Conservation (phyloP, 2,113 vertebrate genomes). For the Brienomyrus brachyistius region DNA sequence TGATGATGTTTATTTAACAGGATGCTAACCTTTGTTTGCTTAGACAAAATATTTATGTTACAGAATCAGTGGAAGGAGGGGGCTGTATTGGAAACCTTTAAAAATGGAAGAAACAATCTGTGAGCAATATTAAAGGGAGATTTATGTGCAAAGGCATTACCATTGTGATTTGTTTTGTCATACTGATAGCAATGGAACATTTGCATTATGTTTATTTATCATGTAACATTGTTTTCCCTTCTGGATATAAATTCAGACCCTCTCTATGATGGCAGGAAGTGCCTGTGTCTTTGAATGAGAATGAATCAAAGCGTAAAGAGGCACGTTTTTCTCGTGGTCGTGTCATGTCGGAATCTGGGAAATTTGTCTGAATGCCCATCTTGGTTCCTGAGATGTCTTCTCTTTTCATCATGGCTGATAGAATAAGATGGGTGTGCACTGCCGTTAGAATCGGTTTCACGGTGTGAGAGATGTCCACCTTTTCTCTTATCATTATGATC, state of each 20-base stretch:
- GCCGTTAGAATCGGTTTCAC: conserved; percentile 37
- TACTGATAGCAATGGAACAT: background rate
- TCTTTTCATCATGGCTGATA: conserved; percentile 24
- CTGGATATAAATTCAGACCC: background rate
- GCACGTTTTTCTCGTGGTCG: conserved; percentile 23
- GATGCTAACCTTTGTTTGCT: background rate
- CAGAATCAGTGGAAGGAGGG: background rate
- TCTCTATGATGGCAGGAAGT: background rate
- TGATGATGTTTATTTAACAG: background rate
- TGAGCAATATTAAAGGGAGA: background rate
- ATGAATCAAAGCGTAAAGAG: background rate
- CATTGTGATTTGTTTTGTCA: background rate
- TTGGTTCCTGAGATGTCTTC: conserved; percentile 14
- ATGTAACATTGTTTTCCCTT: background rate
- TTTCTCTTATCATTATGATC: conserved; percentile 35
- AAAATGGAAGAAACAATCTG: background rate
- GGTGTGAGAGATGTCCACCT: conserved; percentile 21
- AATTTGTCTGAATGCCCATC: conserved; percentile 37
- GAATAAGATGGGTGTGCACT: conserved; percentile 21
- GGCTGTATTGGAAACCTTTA: background rate
- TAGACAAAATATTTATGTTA: conserved; percentile 8
- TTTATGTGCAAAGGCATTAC: background rate
- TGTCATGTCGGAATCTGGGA: conserved; percentile 32
- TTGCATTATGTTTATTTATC: background rate
- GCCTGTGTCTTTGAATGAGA: background rate